Conservation (phyloP, 2,113 vertebrate genomes). For the Oryzias celebensis region DNA sequence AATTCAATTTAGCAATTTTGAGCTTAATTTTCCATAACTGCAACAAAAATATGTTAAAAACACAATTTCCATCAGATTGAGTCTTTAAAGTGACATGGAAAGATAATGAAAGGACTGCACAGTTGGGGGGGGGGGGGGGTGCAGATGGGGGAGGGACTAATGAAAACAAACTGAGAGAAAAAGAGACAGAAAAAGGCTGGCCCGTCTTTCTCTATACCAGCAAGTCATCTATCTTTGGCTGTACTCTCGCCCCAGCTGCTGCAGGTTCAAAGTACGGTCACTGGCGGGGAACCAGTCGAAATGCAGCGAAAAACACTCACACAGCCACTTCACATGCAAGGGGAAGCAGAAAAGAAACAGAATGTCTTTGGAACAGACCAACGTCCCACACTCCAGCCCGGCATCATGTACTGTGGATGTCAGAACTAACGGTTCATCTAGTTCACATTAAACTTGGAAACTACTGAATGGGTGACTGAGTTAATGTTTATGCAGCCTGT, state of each 20-base stretch:
- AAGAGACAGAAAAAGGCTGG: conserved; percentile 16
- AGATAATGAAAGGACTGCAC: conserved; percentile 21
- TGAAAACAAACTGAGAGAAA: conserved; percentile 23
- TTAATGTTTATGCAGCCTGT: conserved; percentile 24
- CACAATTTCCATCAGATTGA: conserved; percentile 9
- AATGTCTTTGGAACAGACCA: conserved; percentile 63
- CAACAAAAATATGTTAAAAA: too few species aligned
- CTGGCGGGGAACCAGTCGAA: conserved; percentile 69
- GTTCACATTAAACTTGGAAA: neutral
- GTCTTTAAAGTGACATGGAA: conserved; percentile 21
- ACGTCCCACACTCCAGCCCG: conserved; percentile 18
- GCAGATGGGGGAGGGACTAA: neutral
- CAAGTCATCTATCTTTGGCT: conserved; percentile 74
- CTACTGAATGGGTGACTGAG: neutral
- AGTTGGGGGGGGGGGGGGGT: neutral
- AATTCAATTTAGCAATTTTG: too few species aligned
- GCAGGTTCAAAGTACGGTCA: conserved; percentile 83
- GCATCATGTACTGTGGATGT: conserved; percentile 21
- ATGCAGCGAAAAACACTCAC: conserved; percentile 62
- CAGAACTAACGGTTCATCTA: neutral
- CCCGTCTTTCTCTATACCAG: conserved; percentile 27
- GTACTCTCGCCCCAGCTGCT: conserved; percentile 74
- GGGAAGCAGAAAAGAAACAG: conserved; percentile 55
- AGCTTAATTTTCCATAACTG: too few species aligned
- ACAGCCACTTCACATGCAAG: conserved; percentile 54